Evolutionary conservation across 1,140 invertebrate genomes (phyloP), one percentile per base, ranked within the genome.

Genomic region (Drosophila punjabiensis): DNA sequence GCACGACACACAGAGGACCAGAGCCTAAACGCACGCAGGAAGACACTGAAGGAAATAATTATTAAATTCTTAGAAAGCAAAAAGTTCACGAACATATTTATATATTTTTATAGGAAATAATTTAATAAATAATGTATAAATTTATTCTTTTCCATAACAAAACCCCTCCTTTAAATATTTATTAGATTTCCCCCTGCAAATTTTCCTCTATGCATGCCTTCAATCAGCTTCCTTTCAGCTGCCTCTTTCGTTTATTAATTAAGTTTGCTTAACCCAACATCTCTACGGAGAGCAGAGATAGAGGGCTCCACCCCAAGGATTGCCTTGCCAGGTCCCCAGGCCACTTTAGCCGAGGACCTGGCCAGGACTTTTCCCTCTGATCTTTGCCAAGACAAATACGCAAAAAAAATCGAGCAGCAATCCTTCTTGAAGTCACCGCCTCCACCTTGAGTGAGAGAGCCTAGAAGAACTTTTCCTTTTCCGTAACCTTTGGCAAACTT

Each of bases 231-330:
- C 58, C 56, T 53, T 47, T 63, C 73, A 47, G 35, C 52, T 65
- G 66, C 66, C 61, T 62, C 74, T 64, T 76, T 53, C 74, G 63
- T 76, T 85, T 89, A 89, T 89, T 89, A 89, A 89, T 89, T 89
- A 89, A 89, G 85, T 89, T 89, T 89, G 70, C 85, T 89, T 89
- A 84, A 89, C 81, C 73, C 74, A 68, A 76, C 62, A 65, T 66
- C 59, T 62, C 52, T 14, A 11, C 13, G 18, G 14, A 37, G 32
- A 0, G 13, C 28, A 13, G 9, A 18, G 47, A 14, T 20, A 48
- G 10, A 14, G 7, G 14, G 33, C 33, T 56, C 33, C 53, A 10
- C 24, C 7, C 55, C 30, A 30, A 18, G 32, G 58, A 47, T 56
- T 48, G 52, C 32, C 48, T 33, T 16, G 48, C 28, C 74, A 20